phyloP scores from a whole-genome alignment of 2,797 vertebrate genomes.

The Phalloptychus januarius region DNA sequence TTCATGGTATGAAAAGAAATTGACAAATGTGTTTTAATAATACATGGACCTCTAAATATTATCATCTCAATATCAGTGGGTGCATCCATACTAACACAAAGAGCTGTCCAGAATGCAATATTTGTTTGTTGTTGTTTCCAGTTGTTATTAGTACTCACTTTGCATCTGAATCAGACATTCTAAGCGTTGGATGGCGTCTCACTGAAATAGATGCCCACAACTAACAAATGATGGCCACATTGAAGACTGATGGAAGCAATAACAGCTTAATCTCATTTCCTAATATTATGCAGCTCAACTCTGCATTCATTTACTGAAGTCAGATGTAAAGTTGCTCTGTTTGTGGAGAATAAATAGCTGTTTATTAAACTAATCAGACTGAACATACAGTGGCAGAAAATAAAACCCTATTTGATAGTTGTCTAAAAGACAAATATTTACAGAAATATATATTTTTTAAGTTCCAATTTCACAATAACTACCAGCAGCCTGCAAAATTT shows the following conservation, averaged over 20 bases:
- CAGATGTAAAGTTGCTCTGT: not conserved
- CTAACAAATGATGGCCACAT: not conserved
- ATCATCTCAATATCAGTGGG: not conserved
- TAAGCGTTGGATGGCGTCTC: not conserved
- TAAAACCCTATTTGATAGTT: not conserved
- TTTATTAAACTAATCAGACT: not conserved
- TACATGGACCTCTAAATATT: not conserved
- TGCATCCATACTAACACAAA: not conserved
- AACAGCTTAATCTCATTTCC: not conserved
- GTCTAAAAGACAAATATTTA: not conserved
- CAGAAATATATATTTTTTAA: not conserved
- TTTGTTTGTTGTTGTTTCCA: not conserved
- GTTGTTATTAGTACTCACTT: not conserved
- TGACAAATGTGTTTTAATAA: not conserved
- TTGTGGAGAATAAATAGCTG: not conserved
- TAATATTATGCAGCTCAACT: not conserved
- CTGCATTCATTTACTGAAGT: not conserved
- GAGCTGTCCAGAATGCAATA: not conserved
- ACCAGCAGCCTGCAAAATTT: not conserved
- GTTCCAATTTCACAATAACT: not conserved
- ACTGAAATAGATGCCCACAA: not conserved
- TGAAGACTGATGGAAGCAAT: not conserved
- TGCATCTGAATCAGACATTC: not conserved
- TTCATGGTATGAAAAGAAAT: not conserved
- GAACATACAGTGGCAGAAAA: not conserved